Percentiles rank a stretch among this genome's conserved stretches.
These are phyloP conservation scores for Colinus virginianus DNA, from an alignment of 2,113 vertebrate species.

Conservation along the genomic window DNA sequence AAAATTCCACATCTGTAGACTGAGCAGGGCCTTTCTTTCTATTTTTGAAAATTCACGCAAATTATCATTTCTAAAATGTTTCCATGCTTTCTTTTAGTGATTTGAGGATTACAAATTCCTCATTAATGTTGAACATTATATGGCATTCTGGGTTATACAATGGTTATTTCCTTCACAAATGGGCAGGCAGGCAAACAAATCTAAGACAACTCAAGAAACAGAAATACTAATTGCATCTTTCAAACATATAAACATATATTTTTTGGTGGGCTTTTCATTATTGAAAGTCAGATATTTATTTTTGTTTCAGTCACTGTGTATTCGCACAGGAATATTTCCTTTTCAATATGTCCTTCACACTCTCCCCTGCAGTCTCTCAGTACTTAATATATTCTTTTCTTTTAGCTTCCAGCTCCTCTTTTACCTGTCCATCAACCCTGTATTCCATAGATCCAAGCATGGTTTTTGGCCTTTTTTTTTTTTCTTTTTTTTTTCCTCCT, in stretches of 20 bases:
- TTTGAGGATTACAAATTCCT: not conserved
- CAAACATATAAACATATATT: constrained; percentile 28
- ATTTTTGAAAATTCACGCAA: not conserved
- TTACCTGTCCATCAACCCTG: constrained; percentile 73
- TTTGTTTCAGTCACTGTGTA: constrained; percentile 24
- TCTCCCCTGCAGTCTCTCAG: constrained; percentile 40
- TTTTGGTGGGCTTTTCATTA: constrained; percentile 28
- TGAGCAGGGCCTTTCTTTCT: not conserved
- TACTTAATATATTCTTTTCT: constrained; percentile 60
- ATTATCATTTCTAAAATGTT: constrained; percentile 9
- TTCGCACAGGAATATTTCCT: not conserved
- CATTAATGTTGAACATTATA: not conserved
- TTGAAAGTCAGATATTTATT: constrained; percentile 16
- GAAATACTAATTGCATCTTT: constrained; percentile 14
- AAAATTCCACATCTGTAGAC: not conserved
- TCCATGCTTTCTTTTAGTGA: not conserved
- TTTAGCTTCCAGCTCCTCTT: constrained; percentile 62
- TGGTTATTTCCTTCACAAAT: not conserved
- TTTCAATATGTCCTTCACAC: constrained; percentile 51
- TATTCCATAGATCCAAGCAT: constrained; percentile 55
- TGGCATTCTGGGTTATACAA: not conserved
- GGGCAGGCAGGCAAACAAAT: not conserved
- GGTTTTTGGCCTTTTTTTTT: constrained; percentile 46
- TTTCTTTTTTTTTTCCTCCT: constrained; percentile 15
- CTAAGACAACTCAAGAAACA: not conserved